phyloP scores from a whole-genome alignment of 2,888 invertebrate species.

The Leuctra nigra region DNA sequence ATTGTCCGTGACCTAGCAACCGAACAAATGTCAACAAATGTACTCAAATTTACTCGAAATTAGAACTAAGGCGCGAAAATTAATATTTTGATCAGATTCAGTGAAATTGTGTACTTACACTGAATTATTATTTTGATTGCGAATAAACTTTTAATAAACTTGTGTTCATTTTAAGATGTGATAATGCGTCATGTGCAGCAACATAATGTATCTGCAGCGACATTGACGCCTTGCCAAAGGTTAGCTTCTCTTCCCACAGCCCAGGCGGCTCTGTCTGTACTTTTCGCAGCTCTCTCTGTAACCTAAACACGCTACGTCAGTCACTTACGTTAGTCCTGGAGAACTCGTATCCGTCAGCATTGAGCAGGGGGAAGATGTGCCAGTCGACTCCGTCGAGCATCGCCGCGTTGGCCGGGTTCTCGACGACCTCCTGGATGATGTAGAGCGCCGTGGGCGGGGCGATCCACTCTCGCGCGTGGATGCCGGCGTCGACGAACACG shows the following conservation, averaged over 20 bases:
- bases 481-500: background rate
- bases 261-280: background rate
- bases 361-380: constrained; percentile 58
- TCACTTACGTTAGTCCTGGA: constrained; percentile 44
- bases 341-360: constrained; percentile 66
- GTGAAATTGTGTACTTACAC: no score
- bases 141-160: no score
- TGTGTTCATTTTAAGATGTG: no score
- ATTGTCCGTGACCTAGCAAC: no score
- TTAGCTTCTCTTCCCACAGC: background rate
- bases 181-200: no score
- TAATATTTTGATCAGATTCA: no score
- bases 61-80: no score
- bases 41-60: no score
- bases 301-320: constrained; percentile 10
- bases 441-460: constrained; percentile 53
- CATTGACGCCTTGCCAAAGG: no score
- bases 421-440: constrained; percentile 50
- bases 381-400: constrained; percentile 57
- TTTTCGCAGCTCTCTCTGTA: background rate
- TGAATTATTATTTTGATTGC: no score
- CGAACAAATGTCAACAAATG: no score
- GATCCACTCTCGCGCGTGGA: constrained; percentile 65
- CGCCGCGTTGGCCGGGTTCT: constrained; percentile 47
- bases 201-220: no score